These are phyloP conservation scores for Papilio aristodemus DNA, from an alignment of 1,140 invertebrate species.

Conservation along the genomic window DNA sequence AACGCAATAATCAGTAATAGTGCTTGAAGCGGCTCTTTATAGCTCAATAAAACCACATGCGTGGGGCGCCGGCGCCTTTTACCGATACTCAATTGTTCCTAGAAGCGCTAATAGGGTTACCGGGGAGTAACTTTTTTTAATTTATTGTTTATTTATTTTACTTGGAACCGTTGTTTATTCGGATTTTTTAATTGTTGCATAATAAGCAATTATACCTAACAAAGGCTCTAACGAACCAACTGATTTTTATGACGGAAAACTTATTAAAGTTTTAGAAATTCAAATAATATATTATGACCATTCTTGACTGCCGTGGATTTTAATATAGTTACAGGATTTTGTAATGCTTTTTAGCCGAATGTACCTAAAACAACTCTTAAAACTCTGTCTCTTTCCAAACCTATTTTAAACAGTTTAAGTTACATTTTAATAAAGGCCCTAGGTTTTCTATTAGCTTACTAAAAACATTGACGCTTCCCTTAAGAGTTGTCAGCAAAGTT, in stretches of 20 bases:
- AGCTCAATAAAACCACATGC: slow-evolving; percentile 47
- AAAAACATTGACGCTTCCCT: too few relatives aligned
- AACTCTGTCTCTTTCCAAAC: too few relatives aligned
- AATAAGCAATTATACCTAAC: slow-evolving; percentile 30
- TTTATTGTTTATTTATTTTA: slow-evolving; percentile 62
- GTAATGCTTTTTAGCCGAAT: too few relatives aligned
- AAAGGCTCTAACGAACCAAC: slow-evolving; percentile 24
- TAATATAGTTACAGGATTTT: too few relatives aligned
- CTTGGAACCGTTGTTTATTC: slow-evolving; percentile 47
- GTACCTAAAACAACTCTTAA: too few relatives aligned
- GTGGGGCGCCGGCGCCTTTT: slow-evolving; percentile 41
- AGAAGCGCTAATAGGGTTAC: slow-evolving; percentile 56
- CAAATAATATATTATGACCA: too few relatives aligned
- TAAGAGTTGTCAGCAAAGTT: too few relatives aligned
- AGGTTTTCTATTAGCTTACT: too few relatives aligned
- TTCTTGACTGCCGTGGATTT: too few relatives aligned
- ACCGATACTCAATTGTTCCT: slow-evolving; percentile 45
- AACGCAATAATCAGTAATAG: slow-evolving; percentile 54
- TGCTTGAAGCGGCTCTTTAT: slow-evolving; percentile 50
- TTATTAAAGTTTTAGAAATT: too few relatives aligned
- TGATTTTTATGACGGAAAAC: background rate
- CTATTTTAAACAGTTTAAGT: too few relatives aligned
- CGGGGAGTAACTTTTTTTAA: slow-evolving; percentile 43
- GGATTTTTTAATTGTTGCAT: slow-evolving; percentile 31
- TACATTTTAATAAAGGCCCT: too few relatives aligned